phyloP scores from a whole-genome alignment of 2,888 invertebrate species.

The Parnassius smintheus region DNA sequence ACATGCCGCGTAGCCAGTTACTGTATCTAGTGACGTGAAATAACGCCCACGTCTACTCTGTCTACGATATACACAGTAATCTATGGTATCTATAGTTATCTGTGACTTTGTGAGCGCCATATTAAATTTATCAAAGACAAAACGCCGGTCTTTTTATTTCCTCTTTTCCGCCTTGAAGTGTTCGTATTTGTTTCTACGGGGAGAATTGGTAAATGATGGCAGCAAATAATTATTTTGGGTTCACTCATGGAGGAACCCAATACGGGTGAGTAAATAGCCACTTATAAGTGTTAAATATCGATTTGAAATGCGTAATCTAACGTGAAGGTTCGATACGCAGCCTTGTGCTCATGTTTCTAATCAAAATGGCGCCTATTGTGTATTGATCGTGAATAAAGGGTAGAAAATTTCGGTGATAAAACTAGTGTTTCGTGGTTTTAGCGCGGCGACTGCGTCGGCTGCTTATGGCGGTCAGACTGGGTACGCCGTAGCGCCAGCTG shows the following conservation, averaged over 20 bases:
- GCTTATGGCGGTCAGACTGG: constrained; percentile 92
- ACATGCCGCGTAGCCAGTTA: too few species aligned
- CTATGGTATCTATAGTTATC: too few species aligned
- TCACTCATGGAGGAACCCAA: constrained; percentile 96
- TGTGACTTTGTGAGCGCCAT: constrained; percentile 39
- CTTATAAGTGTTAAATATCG: constrained; percentile 31
- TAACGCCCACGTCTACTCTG: too few species aligned
- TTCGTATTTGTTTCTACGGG: constrained; percentile 68
- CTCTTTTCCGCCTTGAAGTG: constrained; percentile 64
- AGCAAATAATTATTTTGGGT: constrained; percentile 97
- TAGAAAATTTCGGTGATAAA: constrained; percentile 32
- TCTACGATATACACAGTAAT: too few species aligned
- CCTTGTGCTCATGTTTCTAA: constrained; percentile 61
- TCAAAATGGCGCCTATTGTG: constrained; percentile 74
- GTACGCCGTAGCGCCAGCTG: constrained; percentile 90
- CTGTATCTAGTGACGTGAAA: too few species aligned
- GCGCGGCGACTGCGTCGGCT: constrained; percentile 88
- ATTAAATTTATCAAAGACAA: constrained; percentile 58
- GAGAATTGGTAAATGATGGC: constrained; percentile 85
- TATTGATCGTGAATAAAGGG: constrained; percentile 59
- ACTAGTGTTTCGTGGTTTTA: constrained; percentile 52
- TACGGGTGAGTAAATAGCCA: constrained; percentile 85
- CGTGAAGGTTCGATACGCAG: constrained; percentile 39
- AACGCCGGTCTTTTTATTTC: constrained; percentile 67
- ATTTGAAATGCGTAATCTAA: constrained; percentile 27